Percentiles rank a stretch among this genome's conserved stretches.
Conservation (phyloP, 2,113 vertebrate genomes). For the Psilopsiagon aurifrons region DNA sequence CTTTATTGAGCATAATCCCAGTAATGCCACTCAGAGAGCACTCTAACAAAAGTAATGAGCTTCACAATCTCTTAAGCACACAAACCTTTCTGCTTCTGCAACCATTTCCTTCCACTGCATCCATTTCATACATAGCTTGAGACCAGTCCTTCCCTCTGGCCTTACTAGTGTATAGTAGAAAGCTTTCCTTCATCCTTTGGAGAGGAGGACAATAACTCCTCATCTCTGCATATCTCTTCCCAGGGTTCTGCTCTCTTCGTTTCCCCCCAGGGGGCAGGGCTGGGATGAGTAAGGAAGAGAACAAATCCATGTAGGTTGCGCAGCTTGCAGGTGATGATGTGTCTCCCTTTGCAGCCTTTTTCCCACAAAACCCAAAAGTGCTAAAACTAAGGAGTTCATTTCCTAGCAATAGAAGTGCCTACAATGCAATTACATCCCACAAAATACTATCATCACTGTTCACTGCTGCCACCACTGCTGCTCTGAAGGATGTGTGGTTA, state of each 20-base stretch:
- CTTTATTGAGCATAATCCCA: background rate
- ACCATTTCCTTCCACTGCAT: background rate
- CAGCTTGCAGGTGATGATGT: background rate
- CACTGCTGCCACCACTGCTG: background rate
- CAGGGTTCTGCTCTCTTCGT: background rate
- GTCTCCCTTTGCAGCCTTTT: background rate
- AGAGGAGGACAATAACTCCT: background rate
- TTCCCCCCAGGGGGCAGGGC: background rate
- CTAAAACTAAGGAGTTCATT: background rate
- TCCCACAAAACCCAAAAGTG: background rate
- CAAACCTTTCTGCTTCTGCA: background rate
- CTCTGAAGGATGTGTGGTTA: background rate
- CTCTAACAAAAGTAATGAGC: background rate
- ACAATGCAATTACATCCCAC: background rate
- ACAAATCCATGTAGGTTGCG: background rate
- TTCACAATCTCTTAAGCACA: background rate
- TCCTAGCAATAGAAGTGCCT: background rate
- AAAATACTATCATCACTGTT: background rate
- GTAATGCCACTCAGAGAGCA: background rate
- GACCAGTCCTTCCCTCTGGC: background rate
- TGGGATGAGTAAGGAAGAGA: background rate
- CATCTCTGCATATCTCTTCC: background rate
- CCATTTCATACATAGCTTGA: background rate
- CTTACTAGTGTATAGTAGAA: rapidly evolving
- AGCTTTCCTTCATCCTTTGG: background rate